These are phyloP conservation scores for Cydia splendana DNA, from an alignment of 1,140 invertebrate genomes.

Conservation along the genomic window DNA sequence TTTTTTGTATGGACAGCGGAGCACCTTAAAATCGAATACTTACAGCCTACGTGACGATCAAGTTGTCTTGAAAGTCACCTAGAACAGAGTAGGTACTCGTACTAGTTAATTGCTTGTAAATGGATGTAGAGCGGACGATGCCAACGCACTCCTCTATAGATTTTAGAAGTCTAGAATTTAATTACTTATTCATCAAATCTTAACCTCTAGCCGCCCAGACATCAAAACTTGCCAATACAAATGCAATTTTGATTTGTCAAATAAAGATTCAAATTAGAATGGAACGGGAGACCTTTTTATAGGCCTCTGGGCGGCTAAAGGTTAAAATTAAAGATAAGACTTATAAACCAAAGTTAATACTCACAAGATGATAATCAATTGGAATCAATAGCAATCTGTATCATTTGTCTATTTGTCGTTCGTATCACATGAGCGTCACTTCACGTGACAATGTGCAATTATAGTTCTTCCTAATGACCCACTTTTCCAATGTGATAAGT, in stretches of 20 bases:
- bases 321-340: no score
- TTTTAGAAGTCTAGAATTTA: no score
- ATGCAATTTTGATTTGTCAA: no score
- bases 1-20: no score
- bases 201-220: no score
- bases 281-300: no score
- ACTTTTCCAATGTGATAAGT: background rate
- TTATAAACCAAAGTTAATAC: background rate
- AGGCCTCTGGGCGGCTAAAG: no score
- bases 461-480: background rate
- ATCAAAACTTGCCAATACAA: no score
- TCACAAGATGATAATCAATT: background rate
- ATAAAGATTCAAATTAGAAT: no score
- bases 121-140: background rate
- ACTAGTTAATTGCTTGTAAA: background rate
- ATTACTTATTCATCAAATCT: background rate
- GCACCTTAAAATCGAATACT: background rate
- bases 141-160: background rate
- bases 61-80: slow-evolving; percentile 22
- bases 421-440: background rate
- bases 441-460: slow-evolving; percentile 20
- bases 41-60: background rate
- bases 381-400: slow-evolving; percentile 13
- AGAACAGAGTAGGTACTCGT: background rate
- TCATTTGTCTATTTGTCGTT: background rate